Percentiles rank a stretch among this genome's conserved stretches.
phyloP scores from a whole-genome alignment of 1,140 invertebrate species.

The Luehdorfia chinensis region DNA sequence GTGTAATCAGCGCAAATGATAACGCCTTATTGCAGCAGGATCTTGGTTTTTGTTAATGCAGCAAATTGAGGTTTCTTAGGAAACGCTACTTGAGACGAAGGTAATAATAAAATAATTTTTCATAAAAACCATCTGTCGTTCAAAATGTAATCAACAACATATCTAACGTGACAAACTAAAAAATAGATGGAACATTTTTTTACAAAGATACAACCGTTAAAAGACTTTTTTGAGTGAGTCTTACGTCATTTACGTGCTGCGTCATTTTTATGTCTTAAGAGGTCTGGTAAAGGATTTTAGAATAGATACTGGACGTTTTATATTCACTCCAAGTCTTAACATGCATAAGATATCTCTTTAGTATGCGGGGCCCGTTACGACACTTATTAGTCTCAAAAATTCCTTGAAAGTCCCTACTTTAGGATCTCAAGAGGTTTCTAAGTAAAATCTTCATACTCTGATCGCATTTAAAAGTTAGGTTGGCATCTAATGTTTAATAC shows the following conservation, averaged over 20 bases:
- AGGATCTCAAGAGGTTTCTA: conserved; percentile 49
- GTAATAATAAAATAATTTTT: not conserved
- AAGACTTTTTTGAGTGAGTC: not conserved
- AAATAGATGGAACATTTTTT: too few species aligned
- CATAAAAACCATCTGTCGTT: conserved; percentile 4
- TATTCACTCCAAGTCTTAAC: conserved; percentile 61
- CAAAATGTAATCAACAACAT: too few species aligned
- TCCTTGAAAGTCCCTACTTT: conserved; percentile 52
- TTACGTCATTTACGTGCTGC: conserved; percentile 13
- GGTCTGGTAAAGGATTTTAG: conserved; percentile 42
- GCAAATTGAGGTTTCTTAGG: conserved; percentile 43
- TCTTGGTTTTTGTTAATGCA: conserved; percentile 45
- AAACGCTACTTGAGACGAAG: not conserved
- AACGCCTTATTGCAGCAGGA: conserved; percentile 47
- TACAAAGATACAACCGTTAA: conserved; percentile 13
- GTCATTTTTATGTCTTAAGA: conserved; percentile 33
- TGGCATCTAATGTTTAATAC: conserved; percentile 70
- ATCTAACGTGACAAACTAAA: too few species aligned
- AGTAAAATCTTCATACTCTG: conserved; percentile 49
- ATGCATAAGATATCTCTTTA: conserved; percentile 63
- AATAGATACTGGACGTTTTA: conserved; percentile 55
- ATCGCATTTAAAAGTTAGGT: conserved; percentile 63
- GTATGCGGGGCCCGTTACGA: conserved; percentile 63
- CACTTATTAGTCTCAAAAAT: conserved; percentile 75
- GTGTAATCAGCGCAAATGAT: conserved; percentile 69